These are phyloP conservation scores for Centruroides sculpturatus DNA, from an alignment of 1,140 invertebrate genomes.

Conservation along the genomic window DNA sequence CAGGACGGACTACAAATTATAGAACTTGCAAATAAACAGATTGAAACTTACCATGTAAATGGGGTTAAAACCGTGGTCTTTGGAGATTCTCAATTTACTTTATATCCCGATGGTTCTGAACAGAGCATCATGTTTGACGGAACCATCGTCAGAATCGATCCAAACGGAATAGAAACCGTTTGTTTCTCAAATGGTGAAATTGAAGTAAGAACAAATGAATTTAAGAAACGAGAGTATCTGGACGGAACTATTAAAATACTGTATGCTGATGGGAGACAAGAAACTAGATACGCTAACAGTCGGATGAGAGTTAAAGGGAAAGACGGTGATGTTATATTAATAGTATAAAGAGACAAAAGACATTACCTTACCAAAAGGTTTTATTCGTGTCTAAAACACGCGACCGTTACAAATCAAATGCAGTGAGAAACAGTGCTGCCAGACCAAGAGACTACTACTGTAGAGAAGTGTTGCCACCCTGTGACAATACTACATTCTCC, in stretches of 20 bases:
- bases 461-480: too few species aligned
- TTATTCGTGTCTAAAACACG: too few species aligned
- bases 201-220: conserved; percentile 68
- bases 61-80: conserved; percentile 70
- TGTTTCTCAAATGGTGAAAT: conserved; percentile 68
- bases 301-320: conserved; percentile 71
- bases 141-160: conserved; percentile 43
- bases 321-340: conserved; percentile 51
- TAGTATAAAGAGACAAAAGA: too few species aligned
- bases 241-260: conserved; percentile 82
- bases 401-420: too few species aligned
- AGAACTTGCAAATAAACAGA: conserved; percentile 58
- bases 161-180: conserved; percentile 49
- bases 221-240: conserved; percentile 77
- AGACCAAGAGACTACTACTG: too few species aligned
- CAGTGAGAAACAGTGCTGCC: too few species aligned
- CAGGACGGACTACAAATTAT: conserved; percentile 68
- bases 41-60: conserved; percentile 59
- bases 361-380: too few species aligned
- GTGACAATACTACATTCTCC: too few species aligned
- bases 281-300: conserved; percentile 78
- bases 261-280: conserved; percentile 70
- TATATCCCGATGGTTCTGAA: conserved; percentile 51
- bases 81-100: conserved; percentile 44
- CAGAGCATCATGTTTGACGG: conserved; percentile 58